These are phyloP conservation scores for Baccha elongata DNA, from an alignment of 2,888 invertebrate genomes.

Conservation along the genomic window DNA sequence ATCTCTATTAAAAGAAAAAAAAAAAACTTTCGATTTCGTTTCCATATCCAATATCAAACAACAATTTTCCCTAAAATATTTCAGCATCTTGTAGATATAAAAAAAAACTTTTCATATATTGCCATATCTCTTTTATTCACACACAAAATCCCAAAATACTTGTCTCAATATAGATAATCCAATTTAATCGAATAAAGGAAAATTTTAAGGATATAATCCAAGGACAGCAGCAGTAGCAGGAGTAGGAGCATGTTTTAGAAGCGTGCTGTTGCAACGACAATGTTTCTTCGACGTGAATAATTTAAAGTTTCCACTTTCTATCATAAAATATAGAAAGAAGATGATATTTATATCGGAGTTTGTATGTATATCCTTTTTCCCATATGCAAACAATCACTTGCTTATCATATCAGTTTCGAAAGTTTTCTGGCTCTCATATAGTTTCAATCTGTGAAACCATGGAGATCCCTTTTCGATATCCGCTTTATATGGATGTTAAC, in stretches of 20 bases:
- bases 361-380: slow-evolving; percentile 11
- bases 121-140: not conserved
- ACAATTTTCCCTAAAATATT: slow-evolving; percentile 13
- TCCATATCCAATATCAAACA: not conserved
- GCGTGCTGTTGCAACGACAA: slow-evolving; percentile 50
- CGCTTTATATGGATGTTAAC: slow-evolving; percentile 38
- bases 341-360: slow-evolving; percentile 45
- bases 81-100: not conserved
- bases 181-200: slow-evolving; percentile 70
- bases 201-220: slow-evolving; percentile 51
- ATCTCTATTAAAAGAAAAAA: not conserved
- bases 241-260: slow-evolving; percentile 29
- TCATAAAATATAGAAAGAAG: slow-evolving; percentile 4
- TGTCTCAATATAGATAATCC: slow-evolving; percentile 35
- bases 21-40: slow-evolving; percentile 9
- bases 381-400: slow-evolving; percentile 63
- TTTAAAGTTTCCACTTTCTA: slow-evolving; percentile 54
- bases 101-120: not conserved
- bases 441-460: not conserved
- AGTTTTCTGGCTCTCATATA: slow-evolving; percentile 15
- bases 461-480: slow-evolving; percentile 6
- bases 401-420: slow-evolving; percentile 56
- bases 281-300: slow-evolving; percentile 55
- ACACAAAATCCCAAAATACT: slow-evolving; percentile 20
- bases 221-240: not conserved